A percentile compares a stretch with the other conserved stretches of the same genome.
These are phyloP conservation scores for Bombus pyrosoma DNA, from an alignment of 1,140 invertebrate genomes.

Conservation along the genomic window DNA sequence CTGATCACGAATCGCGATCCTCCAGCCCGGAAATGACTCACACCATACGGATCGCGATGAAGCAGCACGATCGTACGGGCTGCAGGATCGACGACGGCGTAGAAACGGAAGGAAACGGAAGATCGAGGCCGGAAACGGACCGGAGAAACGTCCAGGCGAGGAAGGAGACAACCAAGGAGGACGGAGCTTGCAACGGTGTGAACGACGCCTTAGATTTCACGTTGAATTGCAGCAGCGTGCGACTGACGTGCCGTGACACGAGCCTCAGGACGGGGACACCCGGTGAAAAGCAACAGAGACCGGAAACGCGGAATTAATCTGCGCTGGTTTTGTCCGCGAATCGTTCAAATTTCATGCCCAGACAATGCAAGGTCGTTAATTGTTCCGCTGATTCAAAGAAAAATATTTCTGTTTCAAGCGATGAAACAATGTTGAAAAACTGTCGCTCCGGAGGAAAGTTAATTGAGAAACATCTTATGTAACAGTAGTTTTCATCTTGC, in stretches of 20 bases:
- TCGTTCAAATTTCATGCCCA: conserved; percentile 11
- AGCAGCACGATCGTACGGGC: conserved; percentile 51
- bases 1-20: conserved; percentile 60
- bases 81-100: conserved; percentile 15
- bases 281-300: conserved; percentile 38
- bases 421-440: neutral
- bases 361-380: conserved; percentile 25
- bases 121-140: conserved; percentile 24
- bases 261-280: conserved; percentile 52
- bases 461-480: neutral
- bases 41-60: conserved; percentile 69
- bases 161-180: conserved; percentile 46
- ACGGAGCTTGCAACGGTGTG: conserved; percentile 62
- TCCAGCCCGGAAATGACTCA: conserved; percentile 77
- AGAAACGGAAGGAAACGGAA: conserved; percentile 30
- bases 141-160: conserved; percentile 32
- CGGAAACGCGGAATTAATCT: conserved; percentile 51
- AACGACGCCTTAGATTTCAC: conserved; percentile 76
- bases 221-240: conserved; percentile 75
- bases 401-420: conserved; percentile 1
- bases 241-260: conserved; percentile 72
- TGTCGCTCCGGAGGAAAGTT: neutral
- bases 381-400: neutral
- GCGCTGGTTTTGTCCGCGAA: conserved; percentile 40
- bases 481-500: neutral